phyloP scores from a whole-genome alignment of 2,113 vertebrate species.

The Ochotona curzoniae region DNA sequence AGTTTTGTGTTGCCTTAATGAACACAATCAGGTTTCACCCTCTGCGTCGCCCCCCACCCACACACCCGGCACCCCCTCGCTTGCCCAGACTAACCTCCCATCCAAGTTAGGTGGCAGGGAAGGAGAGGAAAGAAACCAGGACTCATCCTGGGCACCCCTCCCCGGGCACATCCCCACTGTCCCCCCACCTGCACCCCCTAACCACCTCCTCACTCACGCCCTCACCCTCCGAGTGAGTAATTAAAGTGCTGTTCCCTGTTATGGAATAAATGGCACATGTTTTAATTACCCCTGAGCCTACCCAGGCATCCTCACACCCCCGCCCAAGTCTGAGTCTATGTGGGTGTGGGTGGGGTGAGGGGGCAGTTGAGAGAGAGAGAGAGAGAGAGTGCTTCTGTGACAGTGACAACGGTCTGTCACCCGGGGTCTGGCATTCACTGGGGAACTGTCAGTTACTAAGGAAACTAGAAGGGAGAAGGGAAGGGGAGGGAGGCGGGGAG shows the following conservation, averaged over 20 bases:
- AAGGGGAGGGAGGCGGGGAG: slow-evolving; percentile 59
- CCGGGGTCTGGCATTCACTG: slow-evolving; percentile 76
- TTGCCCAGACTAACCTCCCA: slow-evolving; percentile 23
- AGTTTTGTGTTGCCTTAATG: slow-evolving; percentile 84
- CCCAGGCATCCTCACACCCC: background rate
- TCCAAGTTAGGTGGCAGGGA: background rate
- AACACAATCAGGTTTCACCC: slow-evolving; percentile 81
- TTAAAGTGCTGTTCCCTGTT: slow-evolving; percentile 74
- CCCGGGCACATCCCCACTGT: background rate
- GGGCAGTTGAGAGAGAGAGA: slow-evolving; percentile 12
- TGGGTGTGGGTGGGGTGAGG: background rate
- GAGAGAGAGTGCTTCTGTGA: slow-evolving; percentile 41
- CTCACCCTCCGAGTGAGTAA: slow-evolving; percentile 65
- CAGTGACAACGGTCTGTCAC: slow-evolving; percentile 81
- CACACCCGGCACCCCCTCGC: background rate
- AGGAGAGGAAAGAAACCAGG: background rate
- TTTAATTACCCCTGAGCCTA: slow-evolving; percentile 78
- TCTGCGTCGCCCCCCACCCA: slow-evolving; percentile 40
- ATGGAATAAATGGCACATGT: slow-evolving; percentile 59
- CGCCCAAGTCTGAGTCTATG: slow-evolving; percentile 42
- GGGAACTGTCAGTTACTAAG: slow-evolving; percentile 82
- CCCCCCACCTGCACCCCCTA: background rate
- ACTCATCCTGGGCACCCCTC: background rate
- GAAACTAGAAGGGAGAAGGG: slow-evolving; percentile 73
- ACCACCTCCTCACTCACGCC: slow-evolving; percentile 49